phyloP scores from a whole-genome alignment of 2,888 invertebrate genomes.

The Lochmaea crataegi region DNA sequence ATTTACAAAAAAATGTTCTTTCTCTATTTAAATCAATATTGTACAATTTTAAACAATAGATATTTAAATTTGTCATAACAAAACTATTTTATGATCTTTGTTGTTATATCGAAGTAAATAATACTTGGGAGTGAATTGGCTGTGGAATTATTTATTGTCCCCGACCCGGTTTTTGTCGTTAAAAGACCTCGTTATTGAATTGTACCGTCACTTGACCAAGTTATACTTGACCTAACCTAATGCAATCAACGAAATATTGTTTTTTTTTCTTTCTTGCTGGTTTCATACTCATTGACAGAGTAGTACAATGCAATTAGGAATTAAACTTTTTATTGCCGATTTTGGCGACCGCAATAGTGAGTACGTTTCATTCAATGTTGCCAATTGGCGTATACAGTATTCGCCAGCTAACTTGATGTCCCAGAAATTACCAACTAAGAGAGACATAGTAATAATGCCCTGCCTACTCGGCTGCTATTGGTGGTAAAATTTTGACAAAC shows the following conservation, averaged over 20 bases:
- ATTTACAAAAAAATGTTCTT: no score
- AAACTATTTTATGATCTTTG: slow-evolving; percentile 1
- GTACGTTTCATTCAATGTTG: no score
- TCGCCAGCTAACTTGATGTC: no score
- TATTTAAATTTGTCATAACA: neutral
- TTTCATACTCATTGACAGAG: neutral
- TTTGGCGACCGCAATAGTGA: no score
- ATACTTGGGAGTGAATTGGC: neutral
- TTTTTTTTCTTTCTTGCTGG: slow-evolving; percentile 23
- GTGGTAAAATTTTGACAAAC: no score
- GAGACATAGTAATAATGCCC: no score
- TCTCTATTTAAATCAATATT: no score
- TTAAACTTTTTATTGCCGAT: neutral
- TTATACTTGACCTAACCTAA: slow-evolving; percentile 53
- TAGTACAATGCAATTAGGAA: neutral
- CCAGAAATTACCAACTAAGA: no score
- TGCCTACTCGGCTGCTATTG: no score
- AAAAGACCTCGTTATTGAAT: slow-evolving; percentile 50
- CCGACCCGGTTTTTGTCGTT: slow-evolving; percentile 46
- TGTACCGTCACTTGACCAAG: slow-evolving; percentile 50
- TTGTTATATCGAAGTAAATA: slow-evolving; percentile 1
- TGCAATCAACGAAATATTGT: slow-evolving; percentile 46
- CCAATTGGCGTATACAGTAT: no score
- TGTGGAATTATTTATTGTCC: slow-evolving; percentile 43
- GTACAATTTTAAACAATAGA: neutral